A percentile compares a stretch with the other conserved stretches of the same genome.
phyloP scores from a whole-genome alignment of 2,797 vertebrate genomes.

The Xenops minutus region DNA sequence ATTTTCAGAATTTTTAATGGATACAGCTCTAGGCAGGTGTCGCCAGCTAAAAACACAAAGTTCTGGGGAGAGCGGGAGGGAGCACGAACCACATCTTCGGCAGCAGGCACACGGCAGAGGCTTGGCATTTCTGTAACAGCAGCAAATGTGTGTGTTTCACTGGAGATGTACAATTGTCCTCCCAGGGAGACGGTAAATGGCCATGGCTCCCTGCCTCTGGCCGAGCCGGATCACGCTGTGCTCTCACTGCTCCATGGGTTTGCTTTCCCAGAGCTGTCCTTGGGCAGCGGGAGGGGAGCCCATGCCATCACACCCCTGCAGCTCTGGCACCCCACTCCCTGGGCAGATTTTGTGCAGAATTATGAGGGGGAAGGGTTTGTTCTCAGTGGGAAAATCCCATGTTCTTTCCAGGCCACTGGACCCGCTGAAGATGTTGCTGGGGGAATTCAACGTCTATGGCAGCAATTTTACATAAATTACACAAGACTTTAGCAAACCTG shows the following conservation, averaged over 20 bases:
- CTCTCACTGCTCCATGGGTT: background rate
- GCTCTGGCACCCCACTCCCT: background rate
- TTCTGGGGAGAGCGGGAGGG: background rate
- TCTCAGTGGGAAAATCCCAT: background rate
- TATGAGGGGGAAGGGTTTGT: background rate
- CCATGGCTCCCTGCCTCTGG: background rate
- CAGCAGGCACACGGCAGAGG: background rate
- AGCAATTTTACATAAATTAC: background rate
- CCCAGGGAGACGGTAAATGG: background rate
- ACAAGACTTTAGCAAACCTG: background rate
- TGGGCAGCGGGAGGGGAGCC: background rate
- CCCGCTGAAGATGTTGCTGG: background rate
- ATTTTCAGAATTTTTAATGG: constrained; percentile 26
- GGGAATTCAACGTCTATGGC: background rate
- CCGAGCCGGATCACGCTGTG: accelerated
- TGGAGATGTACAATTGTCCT: background rate
- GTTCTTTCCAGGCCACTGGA: background rate
- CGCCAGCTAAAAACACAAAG: background rate
- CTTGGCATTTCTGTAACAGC: constrained; percentile 19
- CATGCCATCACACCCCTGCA: background rate
- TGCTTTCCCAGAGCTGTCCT: background rate
- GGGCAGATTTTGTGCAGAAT: background rate
- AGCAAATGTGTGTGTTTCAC: background rate
- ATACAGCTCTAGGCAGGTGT: constrained; percentile 15
- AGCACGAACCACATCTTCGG: background rate